Percentiles rank a stretch among this genome's conserved stretches.
Evolutionary conservation across 23 tunicate species (phyloP).

Genomic region (Styela plicata): DNA sequence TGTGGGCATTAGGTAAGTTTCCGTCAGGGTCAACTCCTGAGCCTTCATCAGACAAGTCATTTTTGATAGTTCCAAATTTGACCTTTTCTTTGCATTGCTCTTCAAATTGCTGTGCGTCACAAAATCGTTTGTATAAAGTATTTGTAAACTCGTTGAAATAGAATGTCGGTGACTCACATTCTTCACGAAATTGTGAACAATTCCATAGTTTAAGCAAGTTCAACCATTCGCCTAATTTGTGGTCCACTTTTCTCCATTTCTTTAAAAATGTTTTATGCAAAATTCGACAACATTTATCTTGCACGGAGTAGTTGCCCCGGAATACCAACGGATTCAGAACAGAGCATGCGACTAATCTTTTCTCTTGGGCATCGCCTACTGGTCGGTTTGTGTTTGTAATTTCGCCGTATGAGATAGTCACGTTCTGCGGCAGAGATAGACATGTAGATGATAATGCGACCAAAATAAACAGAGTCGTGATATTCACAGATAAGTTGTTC

Average conservation of each 20-base stretch:
- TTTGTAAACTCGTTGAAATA: not conserved
- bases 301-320: not conserved
- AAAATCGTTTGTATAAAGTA: not conserved
- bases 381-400: not conserved
- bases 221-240: constrained; percentile 4
- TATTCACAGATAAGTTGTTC: no score
- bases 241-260: not conserved
- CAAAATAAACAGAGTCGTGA: no score
- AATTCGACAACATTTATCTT: not conserved
- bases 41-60: not conserved
- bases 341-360: not conserved
- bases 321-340: not conserved
- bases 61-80: not conserved
- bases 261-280: not conserved
- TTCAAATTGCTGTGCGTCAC: not conserved
- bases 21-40: not conserved
- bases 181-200: not conserved
- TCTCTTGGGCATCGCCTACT: not conserved
- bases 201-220: not conserved
- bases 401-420: not conserved
- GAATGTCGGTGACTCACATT: not conserved
- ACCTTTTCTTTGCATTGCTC: not conserved
- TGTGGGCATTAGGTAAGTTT: no score
- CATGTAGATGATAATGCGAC: not conserved
- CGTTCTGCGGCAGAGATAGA: not conserved